Conservation (phyloP, 2,888 invertebrate species). For the Antheraea yamamai region DNA sequence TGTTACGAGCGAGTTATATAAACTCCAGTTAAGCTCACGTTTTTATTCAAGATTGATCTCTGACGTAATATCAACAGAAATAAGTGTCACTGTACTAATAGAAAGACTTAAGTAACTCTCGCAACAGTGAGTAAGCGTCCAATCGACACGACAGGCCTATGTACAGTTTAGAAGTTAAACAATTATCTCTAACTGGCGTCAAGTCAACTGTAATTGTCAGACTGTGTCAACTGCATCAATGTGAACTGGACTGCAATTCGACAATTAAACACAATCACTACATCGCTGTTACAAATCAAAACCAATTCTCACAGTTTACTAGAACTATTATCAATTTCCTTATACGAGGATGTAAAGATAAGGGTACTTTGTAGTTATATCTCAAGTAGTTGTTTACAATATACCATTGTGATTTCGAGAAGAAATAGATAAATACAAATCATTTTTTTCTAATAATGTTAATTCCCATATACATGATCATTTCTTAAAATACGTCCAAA, state of each 20-base stretch:
- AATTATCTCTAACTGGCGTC: constrained; percentile 45
- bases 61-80: constrained; percentile 11
- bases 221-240: constrained; percentile 35
- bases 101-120: constrained; percentile 5
- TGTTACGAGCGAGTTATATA: neutral
- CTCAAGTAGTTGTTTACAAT: neutral
- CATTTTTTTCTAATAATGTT: neutral
- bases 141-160: constrained; percentile 28
- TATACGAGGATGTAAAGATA: neutral
- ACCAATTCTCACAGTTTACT: constrained; percentile 41
- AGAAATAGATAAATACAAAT: neutral
- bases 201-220: constrained; percentile 44
- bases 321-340: neutral
- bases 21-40: neutral
- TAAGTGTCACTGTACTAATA: constrained; percentile 1
- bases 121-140: constrained; percentile 35
- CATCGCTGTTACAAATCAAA: constrained; percentile 54
- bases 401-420: neutral
- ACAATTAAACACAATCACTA: constrained; percentile 57
- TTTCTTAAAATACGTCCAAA: no score
- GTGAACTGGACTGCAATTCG: constrained; percentile 49
- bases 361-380: neutral
- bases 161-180: constrained; percentile 44
- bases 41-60: constrained; percentile 4
- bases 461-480: neutral